Percentiles rank a stretch among this genome's conserved stretches.
Conservation (phyloP, 1,140 invertebrate species). For the Antheraea pernyi region DNA sequence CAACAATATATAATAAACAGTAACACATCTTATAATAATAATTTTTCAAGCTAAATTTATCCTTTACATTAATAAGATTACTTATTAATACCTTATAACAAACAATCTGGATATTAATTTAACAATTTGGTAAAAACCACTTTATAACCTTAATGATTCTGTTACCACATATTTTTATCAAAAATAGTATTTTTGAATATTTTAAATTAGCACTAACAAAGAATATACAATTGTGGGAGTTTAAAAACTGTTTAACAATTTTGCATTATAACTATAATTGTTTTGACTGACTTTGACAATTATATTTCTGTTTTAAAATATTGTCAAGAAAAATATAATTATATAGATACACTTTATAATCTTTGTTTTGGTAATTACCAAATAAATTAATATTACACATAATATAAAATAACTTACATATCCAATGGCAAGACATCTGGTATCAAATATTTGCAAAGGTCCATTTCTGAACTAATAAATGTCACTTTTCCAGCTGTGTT, state of each 20-base stretch:
- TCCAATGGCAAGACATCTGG: conserved; percentile 86
- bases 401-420: conserved; percentile 68
- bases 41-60: no score
- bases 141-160: no score
- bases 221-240: background rate
- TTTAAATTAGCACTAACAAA: background rate
- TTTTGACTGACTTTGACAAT: background rate
- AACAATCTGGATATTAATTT: no score
- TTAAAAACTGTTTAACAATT: conserved; percentile 1
- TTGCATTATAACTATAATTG: background rate
- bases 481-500: conserved; percentile 87
- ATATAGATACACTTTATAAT: background rate
- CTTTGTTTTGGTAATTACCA: background rate
- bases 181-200: background rate
- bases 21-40: no score
- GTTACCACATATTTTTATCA: background rate
- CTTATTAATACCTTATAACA: no score
- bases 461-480: conserved; percentile 84
- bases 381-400: background rate
- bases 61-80: no score
- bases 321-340: background rate
- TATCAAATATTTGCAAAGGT: conserved; percentile 86
- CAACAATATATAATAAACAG: no score
- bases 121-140: no score
- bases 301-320: background rate